phyloP scores from a whole-genome alignment of 1,140 invertebrate species.

The Trichoplusia ni region DNA sequence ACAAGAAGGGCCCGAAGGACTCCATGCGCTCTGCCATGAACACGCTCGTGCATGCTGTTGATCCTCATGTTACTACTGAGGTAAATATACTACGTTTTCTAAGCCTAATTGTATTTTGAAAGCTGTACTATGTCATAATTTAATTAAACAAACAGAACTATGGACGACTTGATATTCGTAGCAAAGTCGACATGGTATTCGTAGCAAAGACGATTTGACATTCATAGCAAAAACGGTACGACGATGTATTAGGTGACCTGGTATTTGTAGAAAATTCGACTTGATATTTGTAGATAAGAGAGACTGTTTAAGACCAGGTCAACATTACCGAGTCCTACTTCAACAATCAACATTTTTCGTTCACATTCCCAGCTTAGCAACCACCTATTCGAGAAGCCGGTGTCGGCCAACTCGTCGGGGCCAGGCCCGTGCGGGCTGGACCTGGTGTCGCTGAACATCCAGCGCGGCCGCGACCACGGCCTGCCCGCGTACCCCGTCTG shows the following conservation, averaged over 20 bases:
- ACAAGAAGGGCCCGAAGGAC: constrained; percentile 82
- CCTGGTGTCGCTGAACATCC: constrained; percentile 92
- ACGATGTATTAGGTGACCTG: too few species aligned
- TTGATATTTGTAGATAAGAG: too few species aligned
- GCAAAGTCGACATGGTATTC: too few species aligned
- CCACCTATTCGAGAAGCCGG: constrained; percentile 87
- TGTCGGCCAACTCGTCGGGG: constrained; percentile 33
- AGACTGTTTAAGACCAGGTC: too few species aligned
- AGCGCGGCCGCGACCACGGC: constrained; percentile 94
- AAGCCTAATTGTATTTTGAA: not conserved
- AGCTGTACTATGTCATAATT: not conserved
- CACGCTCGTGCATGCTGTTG: constrained; percentile 86
- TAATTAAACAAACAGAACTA: too few species aligned
- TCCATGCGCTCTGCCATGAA: constrained; percentile 84
- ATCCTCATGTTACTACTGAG: constrained; percentile 86
- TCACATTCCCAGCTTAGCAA: constrained; percentile 85
- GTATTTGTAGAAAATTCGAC: too few species aligned
- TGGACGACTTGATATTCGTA: too few species aligned
- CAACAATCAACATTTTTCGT: not conserved
- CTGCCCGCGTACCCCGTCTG: constrained; percentile 90
- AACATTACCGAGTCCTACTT: too few species aligned
- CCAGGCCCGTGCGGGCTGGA: constrained; percentile 87
- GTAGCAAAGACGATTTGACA: too few species aligned
- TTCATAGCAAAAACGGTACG: too few species aligned
- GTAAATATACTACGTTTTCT: constrained; percentile 62